phyloP scores from a whole-genome alignment of 35 echinoderm and acorn worm species.

The Apostichopus japonicus region DNA sequence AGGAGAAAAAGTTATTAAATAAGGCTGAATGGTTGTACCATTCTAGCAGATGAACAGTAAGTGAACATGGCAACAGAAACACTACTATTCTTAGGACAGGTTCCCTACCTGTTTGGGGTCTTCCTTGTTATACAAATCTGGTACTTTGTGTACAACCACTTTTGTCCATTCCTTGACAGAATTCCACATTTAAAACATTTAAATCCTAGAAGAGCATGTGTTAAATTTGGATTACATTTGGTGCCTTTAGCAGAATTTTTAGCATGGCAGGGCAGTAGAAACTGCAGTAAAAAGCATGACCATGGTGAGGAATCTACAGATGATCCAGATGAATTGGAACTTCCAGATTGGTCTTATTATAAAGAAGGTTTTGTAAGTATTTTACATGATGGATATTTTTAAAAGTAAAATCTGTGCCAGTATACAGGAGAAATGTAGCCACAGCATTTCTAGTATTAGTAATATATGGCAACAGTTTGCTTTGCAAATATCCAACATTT shows the following conservation, averaged over 20 bases:
- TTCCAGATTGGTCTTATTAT: slow-evolving; percentile 54
- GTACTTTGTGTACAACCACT: slow-evolving; percentile 89
- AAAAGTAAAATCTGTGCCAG: neutral
- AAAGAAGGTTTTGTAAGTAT: slow-evolving; percentile 58
- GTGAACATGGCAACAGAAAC: slow-evolving; percentile 64
- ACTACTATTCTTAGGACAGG: slow-evolving; percentile 80
- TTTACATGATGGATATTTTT: too few species aligned
- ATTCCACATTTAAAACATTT: slow-evolving; percentile 81
- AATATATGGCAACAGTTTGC: neutral
- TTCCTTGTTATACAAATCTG: slow-evolving; percentile 81
- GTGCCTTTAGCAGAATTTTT: slow-evolving; percentile 71
- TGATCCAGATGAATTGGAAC: slow-evolving; percentile 53
- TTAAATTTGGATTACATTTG: slow-evolving; percentile 77
- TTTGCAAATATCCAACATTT: neutral
- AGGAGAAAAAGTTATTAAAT: too few species aligned
- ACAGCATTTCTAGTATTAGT: too few species aligned
- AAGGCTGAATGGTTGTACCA: too few species aligned
- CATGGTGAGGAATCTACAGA: slow-evolving; percentile 48
- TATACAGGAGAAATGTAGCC: too few species aligned
- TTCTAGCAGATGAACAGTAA: neutral
- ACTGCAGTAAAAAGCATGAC: slow-evolving; percentile 16
- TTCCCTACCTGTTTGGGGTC: slow-evolving; percentile 77
- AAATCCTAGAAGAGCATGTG: slow-evolving; percentile 85
- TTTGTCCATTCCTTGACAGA: slow-evolving; percentile 79
- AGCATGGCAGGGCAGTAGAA: slow-evolving; percentile 49